phyloP scores from a whole-genome alignment of 2,888 invertebrate species.

The Unio delphinus region DNA sequence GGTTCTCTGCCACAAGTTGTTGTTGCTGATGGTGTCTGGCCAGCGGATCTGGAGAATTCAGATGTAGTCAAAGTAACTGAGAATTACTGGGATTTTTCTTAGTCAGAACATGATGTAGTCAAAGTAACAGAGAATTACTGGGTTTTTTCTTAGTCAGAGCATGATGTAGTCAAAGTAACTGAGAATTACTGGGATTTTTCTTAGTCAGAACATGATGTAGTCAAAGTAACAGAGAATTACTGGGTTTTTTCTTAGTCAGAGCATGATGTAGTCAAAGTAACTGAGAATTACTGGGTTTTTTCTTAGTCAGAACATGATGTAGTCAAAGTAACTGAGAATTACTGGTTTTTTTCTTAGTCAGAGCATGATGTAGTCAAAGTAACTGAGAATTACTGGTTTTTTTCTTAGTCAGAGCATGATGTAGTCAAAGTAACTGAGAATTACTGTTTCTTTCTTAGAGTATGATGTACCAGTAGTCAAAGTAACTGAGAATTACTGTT shows the following conservation, averaged over 20 bases:
- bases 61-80: slow-evolving; percentile 26
- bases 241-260: slow-evolving; percentile 42
- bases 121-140: no score
- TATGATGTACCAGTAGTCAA: no score
- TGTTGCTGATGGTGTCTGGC: no score
- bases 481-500: background rate
- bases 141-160: slow-evolving; percentile 50
- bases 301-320: slow-evolving; percentile 49
- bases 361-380: no score
- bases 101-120: no score
- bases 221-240: slow-evolving; percentile 35
- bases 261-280: no score
- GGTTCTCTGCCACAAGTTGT: no score
- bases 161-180: slow-evolving; percentile 14
- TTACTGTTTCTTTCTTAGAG: slow-evolving; percentile 45
- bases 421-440: slow-evolving; percentile 32
- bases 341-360: slow-evolving; percentile 43
- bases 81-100: slow-evolving; percentile 47
- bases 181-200: slow-evolving; percentile 34
- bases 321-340: slow-evolving; percentile 34
- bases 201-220: slow-evolving; percentile 47
- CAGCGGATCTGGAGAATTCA: no score
- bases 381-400: background rate
- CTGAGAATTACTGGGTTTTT: background rate
- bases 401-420: slow-evolving; percentile 49